Evolutionary conservation across 2,888 invertebrate genomes (phyloP), one percentile per base, ranked within the genome.

Genomic region (Embidobia sp.): DNA sequence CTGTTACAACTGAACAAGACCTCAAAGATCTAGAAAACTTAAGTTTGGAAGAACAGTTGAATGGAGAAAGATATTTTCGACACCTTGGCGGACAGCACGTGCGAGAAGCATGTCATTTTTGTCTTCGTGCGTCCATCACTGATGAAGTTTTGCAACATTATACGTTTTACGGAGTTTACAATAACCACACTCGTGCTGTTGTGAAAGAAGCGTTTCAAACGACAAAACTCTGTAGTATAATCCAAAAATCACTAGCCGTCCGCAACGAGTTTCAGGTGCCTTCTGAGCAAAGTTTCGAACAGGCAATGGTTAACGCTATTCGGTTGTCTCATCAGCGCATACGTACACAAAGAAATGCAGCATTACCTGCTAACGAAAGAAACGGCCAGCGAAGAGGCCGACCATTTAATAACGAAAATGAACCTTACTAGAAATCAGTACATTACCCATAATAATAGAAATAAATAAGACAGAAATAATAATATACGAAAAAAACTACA

Each of bases 81-180:
- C 29, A 48, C 29, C 8, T 48, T n/a, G 48, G 48, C 29, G 48
- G 48, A 13, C 48, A 48, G 10, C 26, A 48, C 8, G 15, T 29
- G 7, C 3, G 48, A 29, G 48, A 48, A 48, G 27, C 48, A 16
- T 48, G 48, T n/a, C 48, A 29, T 16, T 48, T 48, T 16, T 29
- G 48, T 26, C 3, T 48, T 15, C 5, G 29, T 2, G 26, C 44
- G 2, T 44, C 22, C 7, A 22, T 26, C 10, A 1, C 22, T 10
- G 44, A 44, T 6, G 11, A 13, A 0, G 6, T 44, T 4, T 44
- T 44, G 11, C 10, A 11, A 26, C 10, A 44, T 44, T 44, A 22
- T 11, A 44, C 44, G 3, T 22, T 26, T 19, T 44, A 44, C 22
- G 44, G 44, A 22, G 2, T 44, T 2, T 44, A 44, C n/a, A 44